phyloP scores from a whole-genome alignment of 2,113 vertebrate genomes.

The Scomber colias region DNA sequence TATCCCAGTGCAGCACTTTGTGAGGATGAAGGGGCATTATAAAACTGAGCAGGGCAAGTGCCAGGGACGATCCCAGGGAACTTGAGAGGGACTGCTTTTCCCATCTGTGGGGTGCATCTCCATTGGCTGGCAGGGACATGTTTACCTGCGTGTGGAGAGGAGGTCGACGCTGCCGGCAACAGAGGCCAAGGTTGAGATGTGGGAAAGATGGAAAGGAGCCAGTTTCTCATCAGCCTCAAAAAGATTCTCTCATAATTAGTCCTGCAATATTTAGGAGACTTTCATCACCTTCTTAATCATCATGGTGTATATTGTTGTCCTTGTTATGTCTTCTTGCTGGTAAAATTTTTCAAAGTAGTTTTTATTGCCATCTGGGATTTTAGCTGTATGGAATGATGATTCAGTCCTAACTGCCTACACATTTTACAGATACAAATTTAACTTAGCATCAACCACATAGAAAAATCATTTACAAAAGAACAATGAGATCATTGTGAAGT shows the following conservation, averaged over 20 bases:
- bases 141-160: slow-evolving; percentile 66
- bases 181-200: slow-evolving; percentile 48
- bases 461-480: slow-evolving; percentile 25
- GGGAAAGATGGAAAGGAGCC: slow-evolving; percentile 52
- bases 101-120: slow-evolving; percentile 75
- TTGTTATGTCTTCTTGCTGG: slow-evolving; percentile 26
- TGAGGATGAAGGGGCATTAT: slow-evolving; percentile 45
- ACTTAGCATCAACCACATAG: slow-evolving; percentile 12
- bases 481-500: slow-evolving; percentile 35
- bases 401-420: slow-evolving; percentile 52
- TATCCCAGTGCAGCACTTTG: slow-evolving; percentile 62
- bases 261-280: slow-evolving; percentile 31
- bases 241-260: slow-evolving; percentile 57
- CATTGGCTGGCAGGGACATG: slow-evolving; percentile 57
- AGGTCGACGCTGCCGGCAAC: slow-evolving; percentile 41
- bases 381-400: slow-evolving; percentile 42
- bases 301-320: slow-evolving; percentile 10
- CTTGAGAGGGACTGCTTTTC: slow-evolving; percentile 67
- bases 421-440: slow-evolving; percentile 42
- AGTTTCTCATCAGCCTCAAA: slow-evolving; percentile 54
- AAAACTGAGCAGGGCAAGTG: slow-evolving; percentile 63
- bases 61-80: slow-evolving; percentile 52
- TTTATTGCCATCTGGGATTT: slow-evolving; percentile 50
- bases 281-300: slow-evolving; percentile 41
- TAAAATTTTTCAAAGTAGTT: not conserved